A percentile compares a stretch with the other conserved stretches of the same genome.
phyloP scores from a whole-genome alignment of 2,113 vertebrate species.

The Ceyx melanurus region DNA sequence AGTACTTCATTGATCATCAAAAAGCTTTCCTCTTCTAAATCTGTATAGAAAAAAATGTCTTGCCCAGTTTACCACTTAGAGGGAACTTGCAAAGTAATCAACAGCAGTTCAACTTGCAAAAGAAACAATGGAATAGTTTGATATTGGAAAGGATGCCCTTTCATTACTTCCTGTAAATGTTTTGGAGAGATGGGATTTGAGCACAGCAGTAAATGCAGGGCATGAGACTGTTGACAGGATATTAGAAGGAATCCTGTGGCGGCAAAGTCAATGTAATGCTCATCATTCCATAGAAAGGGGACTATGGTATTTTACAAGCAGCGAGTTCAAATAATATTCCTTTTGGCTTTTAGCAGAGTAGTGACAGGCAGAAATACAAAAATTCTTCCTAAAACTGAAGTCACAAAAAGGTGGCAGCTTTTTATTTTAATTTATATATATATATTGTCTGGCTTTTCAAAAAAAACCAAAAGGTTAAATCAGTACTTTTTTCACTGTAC shows the following conservation, averaged over 20 bases:
- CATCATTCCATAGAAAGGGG: background rate
- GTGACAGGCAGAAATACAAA: background rate
- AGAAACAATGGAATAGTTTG: background rate
- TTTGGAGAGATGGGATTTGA: constrained; percentile 14
- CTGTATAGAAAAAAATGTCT: background rate
- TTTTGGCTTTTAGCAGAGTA: background rate
- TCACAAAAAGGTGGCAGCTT: background rate
- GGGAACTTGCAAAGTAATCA: background rate
- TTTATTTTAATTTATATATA: background rate
- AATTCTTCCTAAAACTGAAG: background rate
- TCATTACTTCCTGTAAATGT: background rate
- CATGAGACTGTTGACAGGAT: background rate
- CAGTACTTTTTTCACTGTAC: background rate
- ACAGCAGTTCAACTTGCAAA: background rate
- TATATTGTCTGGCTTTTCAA: background rate
- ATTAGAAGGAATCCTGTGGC: constrained; percentile 29
- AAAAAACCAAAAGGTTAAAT: background rate
- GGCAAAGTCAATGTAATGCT: constrained; percentile 33
- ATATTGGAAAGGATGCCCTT: background rate
- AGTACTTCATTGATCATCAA: background rate
- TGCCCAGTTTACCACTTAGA: background rate
- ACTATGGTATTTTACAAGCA: background rate
- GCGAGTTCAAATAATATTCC: constrained; percentile 10
- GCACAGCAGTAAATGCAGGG: background rate
- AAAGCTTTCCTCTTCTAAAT: background rate